Evolutionary conservation across 1,140 invertebrate species (phyloP).

Genomic region (Heliothis subflexa): DNA sequence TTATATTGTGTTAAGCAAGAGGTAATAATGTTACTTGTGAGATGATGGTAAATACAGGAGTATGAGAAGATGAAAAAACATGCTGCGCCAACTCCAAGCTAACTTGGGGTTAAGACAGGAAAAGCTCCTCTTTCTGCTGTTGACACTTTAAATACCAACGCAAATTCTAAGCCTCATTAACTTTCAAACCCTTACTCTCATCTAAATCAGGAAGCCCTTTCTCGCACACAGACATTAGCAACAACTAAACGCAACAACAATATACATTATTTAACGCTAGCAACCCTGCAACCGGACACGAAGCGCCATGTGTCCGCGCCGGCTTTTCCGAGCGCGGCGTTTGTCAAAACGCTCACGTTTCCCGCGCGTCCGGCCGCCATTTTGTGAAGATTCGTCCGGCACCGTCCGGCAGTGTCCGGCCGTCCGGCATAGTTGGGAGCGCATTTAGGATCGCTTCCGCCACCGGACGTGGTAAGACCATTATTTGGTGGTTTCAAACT

Average conservation of each 20-base stretch:
- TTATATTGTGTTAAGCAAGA: no score
- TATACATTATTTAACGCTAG: conserved; percentile 30
- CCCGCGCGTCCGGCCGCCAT: conserved; percentile 78
- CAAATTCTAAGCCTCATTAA: not conserved
- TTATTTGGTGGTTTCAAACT: conserved; percentile 34
- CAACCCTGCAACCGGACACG: conserved; percentile 39
- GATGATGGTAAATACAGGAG: no score
- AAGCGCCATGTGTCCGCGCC: conserved; percentile 68
- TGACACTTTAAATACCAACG: not conserved
- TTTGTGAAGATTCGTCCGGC: conserved; percentile 77
- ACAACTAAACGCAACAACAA: conserved; percentile 16
- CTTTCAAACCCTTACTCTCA: conserved; percentile 3
- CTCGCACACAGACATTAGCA: conserved; percentile 4
- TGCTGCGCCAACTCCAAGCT: no score
- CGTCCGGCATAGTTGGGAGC: conserved; percentile 79
- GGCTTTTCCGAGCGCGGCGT: conserved; percentile 69
- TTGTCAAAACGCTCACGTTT: conserved; percentile 83
- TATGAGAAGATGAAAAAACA: no score
- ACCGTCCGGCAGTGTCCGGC: conserved; percentile 54
- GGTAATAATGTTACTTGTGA: no score
- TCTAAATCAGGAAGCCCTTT: conserved; percentile 19
- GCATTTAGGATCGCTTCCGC: conserved; percentile 76
- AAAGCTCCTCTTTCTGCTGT: no score
- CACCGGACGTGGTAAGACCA: conserved; percentile 40
- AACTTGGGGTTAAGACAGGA: no score